Evolutionary conservation across 2,113 vertebrate genomes (phyloP), one percentile per base, ranked within the genome.

Genomic region (Turdus rufiventris): DNA sequence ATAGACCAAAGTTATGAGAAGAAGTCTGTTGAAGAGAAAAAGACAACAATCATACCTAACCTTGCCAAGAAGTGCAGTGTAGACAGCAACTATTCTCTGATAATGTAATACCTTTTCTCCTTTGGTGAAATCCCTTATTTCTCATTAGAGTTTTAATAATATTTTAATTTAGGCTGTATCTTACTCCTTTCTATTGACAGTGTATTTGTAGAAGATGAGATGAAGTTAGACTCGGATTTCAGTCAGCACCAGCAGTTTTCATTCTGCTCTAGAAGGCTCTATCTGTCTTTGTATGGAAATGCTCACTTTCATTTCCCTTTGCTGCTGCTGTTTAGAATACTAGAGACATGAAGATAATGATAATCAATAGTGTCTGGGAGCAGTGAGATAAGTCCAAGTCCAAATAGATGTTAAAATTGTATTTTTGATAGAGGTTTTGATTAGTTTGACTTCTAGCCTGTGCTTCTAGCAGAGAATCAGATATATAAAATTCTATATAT

Each of bases 391-490:
- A 95, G 82, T 85, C 75, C 33, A 82, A 93, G 60, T 63, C 88
- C 70, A 83, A 94, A 84, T 76, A 96, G 85, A 85, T 95, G 89
- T 91, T 95, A 87, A 96, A 96, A 96, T 93, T 96, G 61, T 94
- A 87, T 92, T 96, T 94, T 91, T 91, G 83, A 86, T 96, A 89
- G 90, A 72, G 42, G 57, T 89, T 95, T 95, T 88, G 65, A 88
- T 96, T 91, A 90, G 40, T 78, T 82, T 93, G 83, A 65, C 85
- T 93, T 91, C 61, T 84, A 85, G 68, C 47, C 68, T 77, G 36
- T 53, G 40, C 68, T 95, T 86, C 63, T 92, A 82, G 78, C 58
- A 79, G 83, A 87, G 61, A 81, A 84, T 72, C 72, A 79, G 79
- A 78, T 73, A 65, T 29, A 68, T 81, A 40, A 95, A 95, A 83